Evolutionary conservation across 2,113 vertebrate species (phyloP), one percentile per base, ranked within the genome.

Genomic region (Coryphaenoides rupestris): DNA sequence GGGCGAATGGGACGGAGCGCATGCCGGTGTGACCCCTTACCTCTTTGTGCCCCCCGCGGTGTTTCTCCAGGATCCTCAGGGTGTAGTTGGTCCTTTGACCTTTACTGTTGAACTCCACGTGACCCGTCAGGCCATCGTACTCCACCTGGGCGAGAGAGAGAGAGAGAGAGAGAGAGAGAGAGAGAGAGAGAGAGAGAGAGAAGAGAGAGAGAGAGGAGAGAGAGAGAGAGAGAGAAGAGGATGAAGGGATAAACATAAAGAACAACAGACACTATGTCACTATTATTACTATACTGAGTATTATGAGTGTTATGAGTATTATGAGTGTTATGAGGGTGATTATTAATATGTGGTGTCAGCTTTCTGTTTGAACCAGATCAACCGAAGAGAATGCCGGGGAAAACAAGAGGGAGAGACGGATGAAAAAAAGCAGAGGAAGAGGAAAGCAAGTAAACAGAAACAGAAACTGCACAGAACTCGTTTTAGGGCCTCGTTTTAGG

Each of bases 81-180:
- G 93, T 95, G 77, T 97, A 97, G 90, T 97, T 97, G 74, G 94
- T 96, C 71, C 95, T 91, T 83, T 97, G 95, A 55, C 95, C 95
- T 88, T 95, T 95, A 88, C 95, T 97, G 92, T 97, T 96, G 83
- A 97, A 97, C 82, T 97, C 95, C 17, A 96, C 93, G 0, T 90
- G 88, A 2, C 95, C 94, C 0, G 95, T 96, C 87, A 97, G 87
- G 63, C 95, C 95, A 0, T 95, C 94, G 52, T 95, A 97, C 92
- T 96, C 95, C 87, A 96, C 95, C 95, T 96, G 86, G 63, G 22
- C 74, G 62, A 59, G 58, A 63, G 46, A 56, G 0, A n/a, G 17
- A 60, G 57, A 70, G 19, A 71, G 47, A n/a, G n/a, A n/a, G n/a
- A n/a, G n/a, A n/a, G n/a, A n/a, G n/a, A n/a, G n/a, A n/a, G n/a